Conservation (phyloP, 2,888 invertebrate species). For the Acanthosepion lycidas region DNA sequence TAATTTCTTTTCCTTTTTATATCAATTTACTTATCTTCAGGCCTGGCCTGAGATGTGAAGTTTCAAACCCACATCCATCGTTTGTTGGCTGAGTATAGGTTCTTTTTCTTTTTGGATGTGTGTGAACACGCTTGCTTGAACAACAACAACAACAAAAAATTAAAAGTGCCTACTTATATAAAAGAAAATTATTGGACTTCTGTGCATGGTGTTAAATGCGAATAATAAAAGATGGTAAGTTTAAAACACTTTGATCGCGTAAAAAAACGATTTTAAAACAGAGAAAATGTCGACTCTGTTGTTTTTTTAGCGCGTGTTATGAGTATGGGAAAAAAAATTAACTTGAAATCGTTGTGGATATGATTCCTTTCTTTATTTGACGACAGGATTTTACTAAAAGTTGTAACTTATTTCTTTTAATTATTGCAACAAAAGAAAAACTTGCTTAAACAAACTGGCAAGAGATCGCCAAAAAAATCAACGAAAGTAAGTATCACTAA, state of each 20-base stretch:
- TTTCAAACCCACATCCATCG: neutral
- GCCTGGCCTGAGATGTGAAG: conserved; percentile 17
- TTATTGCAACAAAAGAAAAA: too few relatives aligned
- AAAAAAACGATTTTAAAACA: neutral
- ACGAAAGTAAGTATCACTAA: too few relatives aligned
- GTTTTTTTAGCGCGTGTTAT: too few relatives aligned
- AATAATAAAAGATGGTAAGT: neutral
- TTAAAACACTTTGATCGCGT: neutral
- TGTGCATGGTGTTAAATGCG: neutral
- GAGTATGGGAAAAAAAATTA: too few relatives aligned
- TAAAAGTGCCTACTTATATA: too few relatives aligned
- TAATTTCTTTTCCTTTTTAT: neutral
- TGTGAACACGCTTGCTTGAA: neutral
- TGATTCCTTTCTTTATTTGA: too few relatives aligned
- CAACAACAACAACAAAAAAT: neutral
- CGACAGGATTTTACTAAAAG: too few relatives aligned
- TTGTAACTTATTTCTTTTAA: too few relatives aligned
- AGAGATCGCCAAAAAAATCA: too few relatives aligned
- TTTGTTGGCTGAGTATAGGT: neutral
- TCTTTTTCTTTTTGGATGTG: neutral
- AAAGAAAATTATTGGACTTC: neutral
- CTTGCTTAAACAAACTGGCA: too few relatives aligned
- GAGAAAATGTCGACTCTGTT: neutral
- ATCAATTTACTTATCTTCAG: neutral
- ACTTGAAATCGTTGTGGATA: too few relatives aligned